Base-by-base conservation (phyloP, 2,113 vertebrate genomes). In the Clarias magur region DNA sequence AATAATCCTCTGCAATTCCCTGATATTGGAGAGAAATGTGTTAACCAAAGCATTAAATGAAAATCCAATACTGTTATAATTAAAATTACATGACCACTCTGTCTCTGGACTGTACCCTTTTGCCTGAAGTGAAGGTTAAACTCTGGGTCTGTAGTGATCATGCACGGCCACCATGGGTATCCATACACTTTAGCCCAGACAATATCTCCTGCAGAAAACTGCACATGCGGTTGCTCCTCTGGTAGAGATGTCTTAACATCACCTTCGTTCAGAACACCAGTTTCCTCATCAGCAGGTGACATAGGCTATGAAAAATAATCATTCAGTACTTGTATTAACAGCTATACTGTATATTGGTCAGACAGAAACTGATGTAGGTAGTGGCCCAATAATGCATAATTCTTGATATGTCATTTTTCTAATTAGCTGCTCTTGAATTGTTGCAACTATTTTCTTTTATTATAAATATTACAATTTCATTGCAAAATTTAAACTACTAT, bases 121-220 rank as follows among this genome's bases (percentile, higher is more conserved):
- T 96, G 95, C 90, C 96, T 98, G 90, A 97, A 95, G 90, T 98
- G 96, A 88, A 85, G 92, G 88, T 96, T 96, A 65, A 96, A 94
- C 53, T 97, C 95, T 0, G 98, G 98, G 90, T 99, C 98, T 23
- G 95, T 95, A 91, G 98, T 97, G 89, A 99, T 96, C 95, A 99
- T 99, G 92, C 98, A 99, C 0, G 98, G 98, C 98, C 98, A 99
- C 98, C 98, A 99, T 0, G 98, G 98, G 91, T 97, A 99, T 48
- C 98, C 98, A 0, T 96, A 96, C 85, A 98, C 97, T 91, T 99
- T 99, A 48, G 98, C 96, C 98, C 98, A 99, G 67, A 99, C 97
- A 87, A 99, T 70, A 84, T 98, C 97, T 12, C 98, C 97, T 13
- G 96, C 91, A 0, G 91, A 95, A 60, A 97, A 97, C 15, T 76